Evolutionary conservation across 92 coral and sea anemone genomes (phyloP).

Genomic region (Porites cylindrica): DNA sequence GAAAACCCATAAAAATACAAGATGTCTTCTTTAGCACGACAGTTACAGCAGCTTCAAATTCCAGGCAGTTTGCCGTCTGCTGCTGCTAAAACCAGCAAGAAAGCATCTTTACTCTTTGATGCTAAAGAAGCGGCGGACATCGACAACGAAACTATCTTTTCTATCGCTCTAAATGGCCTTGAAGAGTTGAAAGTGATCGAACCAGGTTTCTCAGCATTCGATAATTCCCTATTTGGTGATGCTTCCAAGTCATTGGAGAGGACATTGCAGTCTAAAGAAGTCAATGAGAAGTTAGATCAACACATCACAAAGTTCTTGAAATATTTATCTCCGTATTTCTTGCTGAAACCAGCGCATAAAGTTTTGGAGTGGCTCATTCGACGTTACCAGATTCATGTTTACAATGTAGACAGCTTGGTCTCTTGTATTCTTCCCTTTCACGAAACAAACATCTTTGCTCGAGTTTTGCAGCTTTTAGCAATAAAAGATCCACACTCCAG

Average conservation of each 20-base stretch:
- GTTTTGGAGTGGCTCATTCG: conserved; percentile 95
- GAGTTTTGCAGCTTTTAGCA: conserved; percentile 85
- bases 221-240: conserved; percentile 82
- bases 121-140: conserved; percentile 95
- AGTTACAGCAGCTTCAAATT: conserved; percentile 94
- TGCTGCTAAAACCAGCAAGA: conserved; percentile 75
- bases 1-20: conserved; percentile 38
- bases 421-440: conserved; percentile 91
- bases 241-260: conserved; percentile 86
- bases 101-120: conserved; percentile 90
- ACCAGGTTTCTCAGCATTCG: conserved; percentile 70
- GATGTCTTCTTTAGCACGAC: conserved; percentile 96
- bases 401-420: conserved; percentile 81
- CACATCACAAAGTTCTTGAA: conserved; percentile 76
- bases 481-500: conserved; percentile 79
- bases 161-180: conserved; percentile 92
- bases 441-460: conserved; percentile 93
- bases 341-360: conserved; percentile 97
- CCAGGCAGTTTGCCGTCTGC: conserved; percentile 80
- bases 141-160: conserved; percentile 94
- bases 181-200: conserved; percentile 89
- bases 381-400: conserved; percentile 83
- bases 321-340: conserved; percentile 90
- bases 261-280: conserved; percentile 81
- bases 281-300: conserved; percentile 83